These are phyloP conservation scores for Zoanthus gigantus DNA, from an alignment of 92 coral and sea anemone species.

Conservation along the genomic window DNA sequence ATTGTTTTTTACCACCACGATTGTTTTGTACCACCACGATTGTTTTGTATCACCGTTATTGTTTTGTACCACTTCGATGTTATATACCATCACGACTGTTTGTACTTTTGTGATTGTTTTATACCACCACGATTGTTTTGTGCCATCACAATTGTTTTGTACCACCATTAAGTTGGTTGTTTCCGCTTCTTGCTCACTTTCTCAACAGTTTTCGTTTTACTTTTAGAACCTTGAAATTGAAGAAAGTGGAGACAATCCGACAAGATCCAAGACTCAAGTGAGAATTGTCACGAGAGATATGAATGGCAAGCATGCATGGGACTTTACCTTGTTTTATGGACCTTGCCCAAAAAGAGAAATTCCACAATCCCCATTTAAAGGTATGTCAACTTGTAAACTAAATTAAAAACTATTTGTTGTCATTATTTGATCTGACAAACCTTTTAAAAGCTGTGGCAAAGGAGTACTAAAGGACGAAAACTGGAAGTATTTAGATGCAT, in stretches of 20 bases:
- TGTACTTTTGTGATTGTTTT: too few species aligned
- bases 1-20: too few species aligned
- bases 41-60: too few species aligned
- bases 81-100: too few species aligned
- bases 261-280: conserved; percentile 77
- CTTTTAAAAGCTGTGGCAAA: too few species aligned
- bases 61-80: too few species aligned
- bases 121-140: too few species aligned
- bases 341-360: conserved; percentile 35
- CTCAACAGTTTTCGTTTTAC: not conserved
- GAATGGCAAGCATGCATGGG: conserved; percentile 96
- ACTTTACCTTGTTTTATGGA: conserved; percentile 83
- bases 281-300: conserved; percentile 90
- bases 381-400: conserved; percentile 5
- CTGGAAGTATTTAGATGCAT: too few species aligned
- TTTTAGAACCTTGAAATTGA: conserved; percentile 44
- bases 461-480: too few species aligned
- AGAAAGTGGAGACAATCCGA: conserved; percentile 43
- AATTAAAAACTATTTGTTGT: not conserved
- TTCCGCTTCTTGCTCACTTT: not conserved
- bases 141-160: too few species aligned
- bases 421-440: not conserved
- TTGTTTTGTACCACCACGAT: too few species aligned
- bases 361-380: conserved; percentile 36
- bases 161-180: too few species aligned